phyloP scores from a whole-genome alignment of 1,140 invertebrate genomes.

The Sminthurides bifidus region DNA sequence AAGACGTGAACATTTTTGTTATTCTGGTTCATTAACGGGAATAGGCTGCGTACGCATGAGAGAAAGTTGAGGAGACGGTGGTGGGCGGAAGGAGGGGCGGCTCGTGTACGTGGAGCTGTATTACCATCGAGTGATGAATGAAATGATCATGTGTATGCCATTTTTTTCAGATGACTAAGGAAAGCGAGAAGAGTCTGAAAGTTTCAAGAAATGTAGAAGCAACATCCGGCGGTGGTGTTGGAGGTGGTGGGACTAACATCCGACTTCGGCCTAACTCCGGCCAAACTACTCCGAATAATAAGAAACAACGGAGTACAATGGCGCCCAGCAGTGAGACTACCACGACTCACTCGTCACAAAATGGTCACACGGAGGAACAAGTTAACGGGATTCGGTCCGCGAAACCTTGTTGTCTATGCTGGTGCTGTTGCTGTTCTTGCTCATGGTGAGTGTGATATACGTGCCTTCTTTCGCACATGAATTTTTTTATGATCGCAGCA shows the following conservation, averaged over 20 bases:
- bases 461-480: too few species aligned
- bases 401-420: slow-evolving; percentile 34
- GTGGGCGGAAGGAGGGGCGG: not conserved
- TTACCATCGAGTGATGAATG: not conserved
- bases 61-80: not conserved
- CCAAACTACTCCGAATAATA: slow-evolving; percentile 1
- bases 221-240: not conserved
- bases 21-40: too few species aligned
- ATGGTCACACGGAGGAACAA: slow-evolving; percentile 29
- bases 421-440: slow-evolving; percentile 38
- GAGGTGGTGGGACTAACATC: slow-evolving; percentile 2
- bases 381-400: slow-evolving; percentile 24
- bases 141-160: not conserved
- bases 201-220: slow-evolving; percentile 22
- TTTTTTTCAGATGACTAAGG: slow-evolving; percentile 30
- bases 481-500: too few species aligned
- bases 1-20: too few species aligned
- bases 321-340: slow-evolving; percentile 1
- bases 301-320: not conserved
- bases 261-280: slow-evolving; percentile 10
- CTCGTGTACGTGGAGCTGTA: not conserved
- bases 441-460: slow-evolving; percentile 31
- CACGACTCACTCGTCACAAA: slow-evolving; percentile 24
- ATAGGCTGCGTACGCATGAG: too few species aligned
- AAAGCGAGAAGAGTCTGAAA: slow-evolving; percentile 28